Conservation (phyloP, 2,113 vertebrate genomes). For the Haplochromis burtoni region DNA sequence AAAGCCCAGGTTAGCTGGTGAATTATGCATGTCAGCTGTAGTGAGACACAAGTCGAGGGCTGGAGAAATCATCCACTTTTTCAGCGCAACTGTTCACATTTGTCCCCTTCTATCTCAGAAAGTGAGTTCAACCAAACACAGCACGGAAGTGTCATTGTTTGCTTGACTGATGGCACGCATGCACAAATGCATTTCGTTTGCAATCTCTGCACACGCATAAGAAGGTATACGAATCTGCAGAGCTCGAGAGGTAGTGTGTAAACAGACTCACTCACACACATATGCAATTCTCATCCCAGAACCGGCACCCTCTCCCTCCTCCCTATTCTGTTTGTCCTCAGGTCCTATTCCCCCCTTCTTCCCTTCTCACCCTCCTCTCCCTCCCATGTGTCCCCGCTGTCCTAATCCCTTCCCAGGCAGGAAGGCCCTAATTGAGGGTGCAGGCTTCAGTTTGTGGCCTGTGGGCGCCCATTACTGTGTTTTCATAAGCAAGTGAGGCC, state of each 20-base stretch:
- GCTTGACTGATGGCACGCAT: neutral
- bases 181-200: neutral
- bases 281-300: constrained; percentile 33
- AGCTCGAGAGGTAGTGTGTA: constrained; percentile 6
- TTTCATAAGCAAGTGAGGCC: constrained; percentile 83
- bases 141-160: neutral
- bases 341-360: constrained; percentile 71
- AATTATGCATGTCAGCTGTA: constrained; percentile 41
- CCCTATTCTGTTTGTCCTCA: constrained; percentile 71
- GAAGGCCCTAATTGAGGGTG: constrained; percentile 83
- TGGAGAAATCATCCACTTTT: constrained; percentile 6
- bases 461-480: constrained; percentile 82
- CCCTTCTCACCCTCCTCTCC: constrained; percentile 64
- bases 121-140: neutral
- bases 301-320: neutral
- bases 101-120: neutral
- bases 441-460: constrained; percentile 82
- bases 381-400: constrained; percentile 75
- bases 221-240: constrained; percentile 37
- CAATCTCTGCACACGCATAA: constrained; percentile 27
- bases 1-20: constrained; percentile 33
- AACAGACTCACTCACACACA: constrained; percentile 33
- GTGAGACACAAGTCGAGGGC: constrained; percentile 4
- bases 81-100: neutral
- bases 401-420: constrained; percentile 80